Evolutionary conservation across 2,888 invertebrate species (phyloP).

Genomic region (Archips crataeganus): DNA sequence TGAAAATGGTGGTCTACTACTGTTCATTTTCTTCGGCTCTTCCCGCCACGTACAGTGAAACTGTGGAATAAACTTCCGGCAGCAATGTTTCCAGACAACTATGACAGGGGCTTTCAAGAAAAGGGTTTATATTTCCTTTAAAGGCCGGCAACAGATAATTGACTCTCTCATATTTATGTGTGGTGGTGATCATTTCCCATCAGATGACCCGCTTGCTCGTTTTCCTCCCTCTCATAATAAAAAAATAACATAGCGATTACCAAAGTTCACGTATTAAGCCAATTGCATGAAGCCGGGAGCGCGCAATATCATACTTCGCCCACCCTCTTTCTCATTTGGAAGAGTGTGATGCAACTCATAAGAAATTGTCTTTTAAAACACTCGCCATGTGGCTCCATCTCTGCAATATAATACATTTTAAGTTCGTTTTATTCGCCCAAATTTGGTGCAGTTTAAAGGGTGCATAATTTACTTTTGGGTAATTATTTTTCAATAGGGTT

Average conservation of each 20-base stretch:
- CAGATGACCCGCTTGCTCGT: too few relatives aligned
- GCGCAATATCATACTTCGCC: slow-evolving; percentile 65
- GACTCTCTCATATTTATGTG: too few relatives aligned
- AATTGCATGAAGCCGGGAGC: slow-evolving; percentile 50
- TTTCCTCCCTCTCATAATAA: too few relatives aligned
- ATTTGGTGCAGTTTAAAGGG: slow-evolving; percentile 82
- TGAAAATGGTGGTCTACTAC: too few relatives aligned
- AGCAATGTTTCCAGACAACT: too few relatives aligned
- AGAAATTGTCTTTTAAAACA: slow-evolving; percentile 74
- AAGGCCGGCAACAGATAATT: too few relatives aligned
- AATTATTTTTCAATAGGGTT: slow-evolving; percentile 83
- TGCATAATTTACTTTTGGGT: slow-evolving; percentile 82
- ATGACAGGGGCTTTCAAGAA: too few relatives aligned
- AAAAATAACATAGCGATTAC: not conserved
- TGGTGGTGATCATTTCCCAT: too few relatives aligned
- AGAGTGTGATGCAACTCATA: slow-evolving; percentile 64
- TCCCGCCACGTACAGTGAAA: too few relatives aligned
- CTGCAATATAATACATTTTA: slow-evolving; percentile 71
- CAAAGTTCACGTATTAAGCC: slow-evolving; percentile 19
- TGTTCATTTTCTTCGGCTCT: too few relatives aligned
- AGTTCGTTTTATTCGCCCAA: slow-evolving; percentile 75
- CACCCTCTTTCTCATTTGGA: slow-evolving; percentile 54
- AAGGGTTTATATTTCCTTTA: too few relatives aligned
- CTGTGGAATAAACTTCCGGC: too few relatives aligned
- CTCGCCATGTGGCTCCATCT: slow-evolving; percentile 76